Conservation (phyloP, 2,113 vertebrate genomes). For the Callaeas wilsoni region DNA sequence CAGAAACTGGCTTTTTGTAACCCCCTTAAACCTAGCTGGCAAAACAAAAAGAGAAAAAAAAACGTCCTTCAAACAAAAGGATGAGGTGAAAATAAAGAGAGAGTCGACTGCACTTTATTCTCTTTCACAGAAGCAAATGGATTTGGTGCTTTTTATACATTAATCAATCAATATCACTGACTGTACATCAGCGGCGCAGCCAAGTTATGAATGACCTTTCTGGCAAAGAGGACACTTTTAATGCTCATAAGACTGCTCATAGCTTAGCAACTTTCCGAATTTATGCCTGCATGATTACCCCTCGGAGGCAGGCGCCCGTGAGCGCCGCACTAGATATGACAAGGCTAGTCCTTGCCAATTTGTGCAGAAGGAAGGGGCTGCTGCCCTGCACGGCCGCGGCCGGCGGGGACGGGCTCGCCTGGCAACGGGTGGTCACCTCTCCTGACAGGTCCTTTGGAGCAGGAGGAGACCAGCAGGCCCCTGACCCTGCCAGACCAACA, state of each 20-base stretch:
- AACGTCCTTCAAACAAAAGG: conserved; percentile 92
- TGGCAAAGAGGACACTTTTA: conserved; percentile 95
- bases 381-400: background rate
- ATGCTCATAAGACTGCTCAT: conserved; percentile 91
- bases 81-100: conserved; percentile 95
- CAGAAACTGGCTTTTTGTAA: conserved; percentile 93
- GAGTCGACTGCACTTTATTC: conserved; percentile 87
- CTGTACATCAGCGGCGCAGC: conserved; percentile 94
- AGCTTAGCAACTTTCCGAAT: conserved; percentile 89
- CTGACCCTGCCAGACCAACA: background rate
- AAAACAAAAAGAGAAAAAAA: conserved; percentile 79
- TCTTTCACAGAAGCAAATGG: conserved; percentile 98
- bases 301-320: conserved; percentile 80
- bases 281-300: conserved; percentile 91
- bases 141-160: conserved; percentile 99
- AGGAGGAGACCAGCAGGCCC: background rate
- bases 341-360: conserved; percentile 81
- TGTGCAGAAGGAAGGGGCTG: conserved; percentile 62
- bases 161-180: conserved; percentile 99
- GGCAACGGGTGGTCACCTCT: background rate
- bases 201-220: conserved; percentile 99
- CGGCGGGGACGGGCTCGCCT: background rate
- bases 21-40: conserved; percentile 88
- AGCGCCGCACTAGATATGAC: conserved; percentile 79
- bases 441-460: background rate